Evolutionary conservation across 2,113 vertebrate genomes (phyloP), one percentile per base, ranked within the genome.

Genomic region (Coregonus clupeaformis): DNA sequence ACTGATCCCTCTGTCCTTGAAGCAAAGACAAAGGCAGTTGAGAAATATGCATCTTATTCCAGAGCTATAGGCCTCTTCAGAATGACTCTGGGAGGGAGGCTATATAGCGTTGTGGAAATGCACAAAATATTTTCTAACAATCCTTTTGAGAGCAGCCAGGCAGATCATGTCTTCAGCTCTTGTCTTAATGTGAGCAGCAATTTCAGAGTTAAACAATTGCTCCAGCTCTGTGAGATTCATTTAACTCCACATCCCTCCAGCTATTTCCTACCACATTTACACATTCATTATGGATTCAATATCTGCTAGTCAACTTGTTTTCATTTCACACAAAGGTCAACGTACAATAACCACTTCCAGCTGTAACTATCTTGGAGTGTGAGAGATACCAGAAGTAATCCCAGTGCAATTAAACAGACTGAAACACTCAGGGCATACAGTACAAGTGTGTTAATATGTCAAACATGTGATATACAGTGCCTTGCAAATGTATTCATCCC

Each of bases 241-340:
- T 93, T 92, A 92, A 80, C 87, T 86, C 71, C 78, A 42, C 84
- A 80, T 67, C 86, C 89, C 89, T 82, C 30, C 65, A 89, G 90
- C 86, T 86, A 84, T 85, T 89, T 88, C 87, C 85, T 82, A 78
- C 78, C 88, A 81, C 86, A 91, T 91, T n/a, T 77, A 85, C 85
- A 90, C 84, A 89, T 91, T 92, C 90, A 93, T 92, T 92, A 91
- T 79, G 87, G 90, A 90, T 92, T 90, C 90, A 92, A 91, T 90
- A 92, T 92, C 72, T 80, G 82, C 78, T 83, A 84, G 85, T 90
- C 80, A 84, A 88, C 88, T 91, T 89, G 88, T 91, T 91, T 90
- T 88, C 86, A 86, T 89, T 91, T 88, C 71, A 78, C 36, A 42
- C 80, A 89, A 91, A 91, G 86, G 87, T 92, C 87, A 90, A 60